Evolutionary conservation across 2,888 invertebrate genomes (phyloP).

Genomic region (Blera fallax): DNA sequence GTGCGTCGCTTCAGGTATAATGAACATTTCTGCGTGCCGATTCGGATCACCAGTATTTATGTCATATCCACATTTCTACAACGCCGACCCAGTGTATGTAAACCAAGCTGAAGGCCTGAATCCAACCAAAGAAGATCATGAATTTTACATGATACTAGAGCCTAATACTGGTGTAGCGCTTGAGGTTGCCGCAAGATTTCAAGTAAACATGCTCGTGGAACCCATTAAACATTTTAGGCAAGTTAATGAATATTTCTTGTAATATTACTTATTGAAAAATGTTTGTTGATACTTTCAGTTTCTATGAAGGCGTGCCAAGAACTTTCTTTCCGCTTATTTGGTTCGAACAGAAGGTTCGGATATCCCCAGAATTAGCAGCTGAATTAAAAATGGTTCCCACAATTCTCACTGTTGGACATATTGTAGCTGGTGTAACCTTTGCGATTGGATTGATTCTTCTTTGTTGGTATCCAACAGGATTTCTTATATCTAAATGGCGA

Average conservation of each 20-base stretch:
- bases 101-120: conserved; percentile 86
- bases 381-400: conserved; percentile 83
- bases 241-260: conserved; percentile 78
- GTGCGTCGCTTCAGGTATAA: conserved; percentile 88
- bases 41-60: conserved; percentile 92
- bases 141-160: conserved; percentile 89
- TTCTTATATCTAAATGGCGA: conserved; percentile 47
- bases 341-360: conserved; percentile 87
- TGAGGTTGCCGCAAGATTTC: conserved; percentile 89
- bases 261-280: neutral
- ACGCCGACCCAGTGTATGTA: conserved; percentile 87
- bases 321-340: conserved; percentile 90
- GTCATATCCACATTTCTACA: conserved; percentile 92
- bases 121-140: conserved; percentile 86
- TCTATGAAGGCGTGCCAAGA: conserved; percentile 86
- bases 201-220: conserved; percentile 89
- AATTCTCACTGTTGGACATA: conserved; percentile 83
- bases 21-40: conserved; percentile 90
- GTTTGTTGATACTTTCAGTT: conserved; percentile 81
- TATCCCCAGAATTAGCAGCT: conserved; percentile 84
- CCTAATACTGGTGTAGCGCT: conserved; percentile 89
- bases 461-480: conserved; percentile 78
- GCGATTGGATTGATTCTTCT: conserved; percentile 81
- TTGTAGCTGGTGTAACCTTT: conserved; percentile 82
- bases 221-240: conserved; percentile 86